These are phyloP conservation scores for Tragelaphus strepsiceros DNA, from an alignment of 2,113 vertebrate genomes.

Conservation along the genomic window DNA sequence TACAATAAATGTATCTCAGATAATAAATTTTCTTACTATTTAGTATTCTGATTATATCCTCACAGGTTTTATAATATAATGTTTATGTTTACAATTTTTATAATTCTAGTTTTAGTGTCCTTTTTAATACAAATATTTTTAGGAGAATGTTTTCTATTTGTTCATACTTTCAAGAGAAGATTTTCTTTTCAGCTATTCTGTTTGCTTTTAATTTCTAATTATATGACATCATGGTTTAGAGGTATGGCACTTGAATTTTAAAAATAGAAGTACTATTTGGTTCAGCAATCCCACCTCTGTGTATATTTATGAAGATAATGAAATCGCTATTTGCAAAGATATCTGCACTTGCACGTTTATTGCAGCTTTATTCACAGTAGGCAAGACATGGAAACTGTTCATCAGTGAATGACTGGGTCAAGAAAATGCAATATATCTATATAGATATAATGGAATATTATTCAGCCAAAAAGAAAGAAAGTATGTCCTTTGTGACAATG, in stretches of 20 bases:
- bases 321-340: background rate
- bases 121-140: background rate
- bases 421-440: background rate
- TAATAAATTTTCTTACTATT: background rate
- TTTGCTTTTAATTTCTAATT: slow-evolving; percentile 30
- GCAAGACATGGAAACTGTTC: background rate
- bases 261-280: background rate
- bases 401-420: background rate
- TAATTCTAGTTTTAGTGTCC: background rate
- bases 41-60: background rate
- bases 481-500: background rate
- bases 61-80: background rate
- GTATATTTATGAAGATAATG: background rate
- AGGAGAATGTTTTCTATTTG: background rate
- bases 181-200: background rate
- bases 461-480: background rate
- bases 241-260: background rate
- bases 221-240: background rate
- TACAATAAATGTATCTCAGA: background rate
- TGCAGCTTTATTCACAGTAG: background rate
- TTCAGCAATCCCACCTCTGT: background rate
- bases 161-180: background rate
- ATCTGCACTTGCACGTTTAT: background rate
- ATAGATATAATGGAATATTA: background rate
- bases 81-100: background rate